Base-by-base conservation (phyloP, 1,140 invertebrate genomes). In the Carcinoscorpius rotundicauda region DNA sequence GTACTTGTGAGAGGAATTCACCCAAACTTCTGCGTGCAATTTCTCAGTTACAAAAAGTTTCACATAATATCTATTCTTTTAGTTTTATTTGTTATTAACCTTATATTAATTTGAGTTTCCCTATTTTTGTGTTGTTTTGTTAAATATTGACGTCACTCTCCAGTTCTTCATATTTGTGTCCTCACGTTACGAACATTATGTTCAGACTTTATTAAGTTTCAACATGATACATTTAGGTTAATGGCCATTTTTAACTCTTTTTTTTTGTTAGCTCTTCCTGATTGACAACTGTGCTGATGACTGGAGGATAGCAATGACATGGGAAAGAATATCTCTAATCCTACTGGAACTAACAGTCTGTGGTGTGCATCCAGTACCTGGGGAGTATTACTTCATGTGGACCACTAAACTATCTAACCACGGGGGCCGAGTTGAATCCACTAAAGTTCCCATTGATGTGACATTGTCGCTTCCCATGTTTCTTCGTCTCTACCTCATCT, bases 211-310 rank as follows among this genome's bases (percentile, higher is more conserved):
- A 29, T 29, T 29, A 29, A 29, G 29, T 29, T 29, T 29, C 29
- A 29, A 29, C 29, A 29, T 29, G 29, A 29, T 29, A 29, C 29
- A 29, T 29, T 29, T 29, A 29, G 29, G 29, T 29, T 29, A 29
- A 29, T 29, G 29, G 29, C 29, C 29, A 29, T 29, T 29, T 29
- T 29, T 60, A 8, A 6, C 62, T 64, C 49, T 56, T 55, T 29
- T 49, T 65, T 67, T 64, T 60, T 70, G 81, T 55, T 82, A 97
- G 93, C 85, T 98, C 80, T 97, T 97, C 83, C 95, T 97, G 91
- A 97, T 97, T 82, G 93, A 98, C 85, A 99, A 99, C 83, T 97
- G 95, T 81, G 94, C 97, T 59, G 97, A 99, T 79, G 97, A 99
- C 82, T 99, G 97, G 97, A 83, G 96, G 75, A 99, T 99, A 80